These are phyloP conservation scores for Drosophila sp. DNA, from an alignment of 1,140 invertebrate species.

Conservation along the genomic window DNA sequence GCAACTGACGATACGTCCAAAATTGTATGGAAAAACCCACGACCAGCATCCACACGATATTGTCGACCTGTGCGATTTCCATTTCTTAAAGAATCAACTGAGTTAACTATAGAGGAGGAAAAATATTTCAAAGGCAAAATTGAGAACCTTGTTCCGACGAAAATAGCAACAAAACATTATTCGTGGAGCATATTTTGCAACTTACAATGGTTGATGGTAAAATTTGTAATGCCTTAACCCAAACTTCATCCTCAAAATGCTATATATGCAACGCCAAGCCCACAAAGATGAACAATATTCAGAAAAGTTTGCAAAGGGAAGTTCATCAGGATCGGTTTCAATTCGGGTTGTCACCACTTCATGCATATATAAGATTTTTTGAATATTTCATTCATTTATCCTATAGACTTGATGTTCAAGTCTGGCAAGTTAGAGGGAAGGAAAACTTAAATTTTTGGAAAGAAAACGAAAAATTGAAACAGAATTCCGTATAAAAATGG, in stretches of 20 bases:
- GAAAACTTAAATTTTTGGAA: background rate
- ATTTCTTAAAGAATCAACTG: constrained; percentile 9
- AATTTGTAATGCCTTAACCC: constrained; percentile 9
- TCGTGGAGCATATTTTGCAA: constrained; percentile 9
- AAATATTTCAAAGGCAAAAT: constrained; percentile 14
- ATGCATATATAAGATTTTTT: constrained; percentile 1
- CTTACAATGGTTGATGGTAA: constrained; percentile 20
- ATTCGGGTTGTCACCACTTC: background rate
- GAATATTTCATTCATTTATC: constrained; percentile 55
- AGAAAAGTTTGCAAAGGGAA: constrained; percentile 20
- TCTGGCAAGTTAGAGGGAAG: constrained; percentile 29
- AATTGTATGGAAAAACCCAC: background rate
- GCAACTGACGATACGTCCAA: background rate
- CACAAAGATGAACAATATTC: constrained; percentile 22
- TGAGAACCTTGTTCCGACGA: constrained; percentile 7
- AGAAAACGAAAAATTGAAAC: background rate
- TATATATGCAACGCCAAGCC: constrained; percentile 8
- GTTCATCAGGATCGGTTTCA: background rate
- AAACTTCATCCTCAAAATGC: background rate
- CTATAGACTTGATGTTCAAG: constrained; percentile 49
- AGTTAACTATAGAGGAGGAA: constrained; percentile 2
- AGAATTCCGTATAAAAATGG: background rate
- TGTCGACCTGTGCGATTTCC: background rate
- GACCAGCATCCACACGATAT: background rate
- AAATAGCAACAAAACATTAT: background rate